phyloP scores from a whole-genome alignment of 2,113 vertebrate species.

The Madoqua kirkii region DNA sequence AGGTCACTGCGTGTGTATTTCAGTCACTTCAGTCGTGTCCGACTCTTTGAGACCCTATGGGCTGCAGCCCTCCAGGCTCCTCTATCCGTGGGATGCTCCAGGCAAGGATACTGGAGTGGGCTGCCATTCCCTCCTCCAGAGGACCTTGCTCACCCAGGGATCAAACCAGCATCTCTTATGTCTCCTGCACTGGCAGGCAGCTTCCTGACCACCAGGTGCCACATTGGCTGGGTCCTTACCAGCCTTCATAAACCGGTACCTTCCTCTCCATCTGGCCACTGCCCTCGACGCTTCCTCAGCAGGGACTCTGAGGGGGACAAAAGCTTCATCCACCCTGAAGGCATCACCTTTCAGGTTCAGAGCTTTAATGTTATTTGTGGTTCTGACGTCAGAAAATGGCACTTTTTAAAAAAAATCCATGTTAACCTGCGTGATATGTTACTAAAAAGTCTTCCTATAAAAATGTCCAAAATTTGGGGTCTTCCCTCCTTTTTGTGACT shows the following conservation, averaged over 20 bases:
- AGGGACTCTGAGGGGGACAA: background rate
- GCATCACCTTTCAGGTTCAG: background rate
- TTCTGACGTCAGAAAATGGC: background rate
- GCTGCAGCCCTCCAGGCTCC: background rate
- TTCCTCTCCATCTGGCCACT: background rate
- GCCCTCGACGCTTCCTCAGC: background rate
- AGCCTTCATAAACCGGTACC: background rate
- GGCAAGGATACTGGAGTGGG: background rate
- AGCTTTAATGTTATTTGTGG: background rate
- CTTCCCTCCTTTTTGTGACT: constrained; percentile 17
- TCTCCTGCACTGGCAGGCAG: background rate
- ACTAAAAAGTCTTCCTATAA: constrained; percentile 5
- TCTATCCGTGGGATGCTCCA: background rate
- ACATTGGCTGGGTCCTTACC: background rate
- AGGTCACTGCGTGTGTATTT: background rate
- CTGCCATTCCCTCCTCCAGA: background rate
- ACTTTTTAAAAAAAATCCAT: background rate
- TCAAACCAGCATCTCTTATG: background rate
- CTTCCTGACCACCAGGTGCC: background rate
- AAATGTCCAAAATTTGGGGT: constrained; percentile 13
- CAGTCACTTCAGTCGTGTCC: fast-evolving
- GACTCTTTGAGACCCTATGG: fast-evolving
- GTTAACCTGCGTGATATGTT: background rate
- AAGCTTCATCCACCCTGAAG: background rate
- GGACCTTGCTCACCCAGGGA: background rate